A percentile compares a stretch with the other conserved stretches of the same genome.
Evolutionary conservation across 2,113 vertebrate genomes (phyloP).

Genomic region (Leptocoma aspasia): DNA sequence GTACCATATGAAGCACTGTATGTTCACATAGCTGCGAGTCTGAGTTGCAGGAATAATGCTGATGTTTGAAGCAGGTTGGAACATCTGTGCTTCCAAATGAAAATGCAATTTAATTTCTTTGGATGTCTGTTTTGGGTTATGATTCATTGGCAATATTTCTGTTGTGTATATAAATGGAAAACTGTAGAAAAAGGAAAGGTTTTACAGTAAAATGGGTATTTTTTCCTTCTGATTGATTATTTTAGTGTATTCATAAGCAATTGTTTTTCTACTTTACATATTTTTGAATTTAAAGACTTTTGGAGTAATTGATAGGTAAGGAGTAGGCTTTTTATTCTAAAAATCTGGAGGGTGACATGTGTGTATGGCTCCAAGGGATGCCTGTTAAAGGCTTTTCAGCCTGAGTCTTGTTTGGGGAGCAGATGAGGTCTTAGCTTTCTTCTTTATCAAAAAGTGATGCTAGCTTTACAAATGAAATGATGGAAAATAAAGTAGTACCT

Average conservation of each 20-base stretch:
- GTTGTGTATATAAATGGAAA: not conserved
- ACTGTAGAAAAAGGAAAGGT: not conserved
- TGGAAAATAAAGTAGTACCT: not conserved
- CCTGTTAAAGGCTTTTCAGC: not conserved
- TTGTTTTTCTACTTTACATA: not conserved
- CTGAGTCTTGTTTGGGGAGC: not conserved
- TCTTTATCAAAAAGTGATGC: not conserved
- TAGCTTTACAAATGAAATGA: not conserved
- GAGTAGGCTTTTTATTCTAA: not conserved
- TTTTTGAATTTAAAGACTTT: not conserved
- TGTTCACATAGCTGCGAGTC: accelerated
- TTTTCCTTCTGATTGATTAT: not conserved
- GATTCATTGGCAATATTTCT: not conserved
- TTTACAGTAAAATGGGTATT: not conserved
- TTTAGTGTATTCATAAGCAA: not conserved
- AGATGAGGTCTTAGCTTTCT: not conserved
- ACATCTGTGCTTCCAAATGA: not conserved
- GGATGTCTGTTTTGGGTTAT: not conserved
- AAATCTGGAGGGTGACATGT: not conserved
- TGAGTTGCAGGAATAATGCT: not conserved
- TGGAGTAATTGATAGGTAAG: not conserved
- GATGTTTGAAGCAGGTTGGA: not conserved
- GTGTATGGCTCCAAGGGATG: not conserved
- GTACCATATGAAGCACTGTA: accelerated
- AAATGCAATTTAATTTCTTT: not conserved